Conservation (phyloP, 1,140 invertebrate genomes). For the Nilaparvata lugens region DNA sequence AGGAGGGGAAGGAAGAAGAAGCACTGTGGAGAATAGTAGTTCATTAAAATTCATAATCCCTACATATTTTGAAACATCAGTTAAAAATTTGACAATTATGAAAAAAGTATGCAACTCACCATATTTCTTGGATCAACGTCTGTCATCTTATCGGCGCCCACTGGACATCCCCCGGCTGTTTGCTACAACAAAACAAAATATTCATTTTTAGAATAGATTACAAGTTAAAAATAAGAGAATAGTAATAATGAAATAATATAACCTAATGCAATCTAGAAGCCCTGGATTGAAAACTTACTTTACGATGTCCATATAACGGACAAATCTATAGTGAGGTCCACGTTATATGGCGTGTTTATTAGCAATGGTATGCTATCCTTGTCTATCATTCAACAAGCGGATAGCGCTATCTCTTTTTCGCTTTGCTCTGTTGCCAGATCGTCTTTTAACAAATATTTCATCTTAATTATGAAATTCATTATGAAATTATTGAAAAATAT, state of each 20-base stretch:
- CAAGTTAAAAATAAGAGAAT: slow-evolving; percentile 2
- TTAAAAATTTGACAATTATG: not conserved
- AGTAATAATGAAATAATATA: not conserved
- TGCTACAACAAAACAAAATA: not conserved
- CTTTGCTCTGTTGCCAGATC: too few species aligned
- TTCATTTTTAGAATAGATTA: too few species aligned
- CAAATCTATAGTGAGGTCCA: too few species aligned
- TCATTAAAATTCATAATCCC: not conserved
- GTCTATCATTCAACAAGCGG: too few species aligned
- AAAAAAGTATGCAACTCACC: slow-evolving; percentile 39
- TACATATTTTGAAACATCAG: not conserved
- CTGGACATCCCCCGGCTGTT: slow-evolving; percentile 56
- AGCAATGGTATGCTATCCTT: too few species aligned
- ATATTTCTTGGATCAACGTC: slow-evolving; percentile 68
- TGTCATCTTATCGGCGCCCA: slow-evolving; percentile 43
- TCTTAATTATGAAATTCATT: too few species aligned
- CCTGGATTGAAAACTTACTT: not conserved
- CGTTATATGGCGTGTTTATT: too few species aligned
- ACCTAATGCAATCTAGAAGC: not conserved
- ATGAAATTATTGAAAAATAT: not conserved
- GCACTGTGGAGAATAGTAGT: not conserved
- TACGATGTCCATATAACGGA: slow-evolving; percentile 17
- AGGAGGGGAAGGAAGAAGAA: not conserved
- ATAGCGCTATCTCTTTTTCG: too few species aligned
- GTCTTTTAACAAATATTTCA: too few species aligned